phyloP scores from a whole-genome alignment of 2,888 invertebrate genomes.

The Pherbina coryleti region DNA sequence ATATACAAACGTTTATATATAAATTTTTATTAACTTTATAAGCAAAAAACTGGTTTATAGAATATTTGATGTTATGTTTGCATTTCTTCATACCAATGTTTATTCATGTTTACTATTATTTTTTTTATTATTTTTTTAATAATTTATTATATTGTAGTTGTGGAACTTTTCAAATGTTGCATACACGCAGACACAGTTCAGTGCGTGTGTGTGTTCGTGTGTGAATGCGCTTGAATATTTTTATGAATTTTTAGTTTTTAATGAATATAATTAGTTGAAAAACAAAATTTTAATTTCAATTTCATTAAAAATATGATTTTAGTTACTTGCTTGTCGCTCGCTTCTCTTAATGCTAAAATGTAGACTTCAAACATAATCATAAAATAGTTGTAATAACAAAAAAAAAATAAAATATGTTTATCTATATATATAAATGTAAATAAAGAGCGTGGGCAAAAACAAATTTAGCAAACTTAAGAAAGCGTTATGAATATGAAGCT shows the following conservation, averaged over 20 bases:
- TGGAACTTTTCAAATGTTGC: background rate
- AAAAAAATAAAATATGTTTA: background rate
- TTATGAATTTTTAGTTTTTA: background rate
- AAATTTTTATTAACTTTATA: background rate
- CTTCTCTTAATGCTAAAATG: slow-evolving; percentile 43
- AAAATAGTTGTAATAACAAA: background rate
- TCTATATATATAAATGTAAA: too few relatives aligned
- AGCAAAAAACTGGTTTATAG: slow-evolving; percentile 12
- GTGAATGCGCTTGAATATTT: background rate
- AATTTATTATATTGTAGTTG: slow-evolving; percentile 33
- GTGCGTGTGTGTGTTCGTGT: background rate
- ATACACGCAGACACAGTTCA: background rate
- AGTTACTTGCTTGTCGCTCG: too few relatives aligned
- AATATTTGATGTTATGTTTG: background rate
- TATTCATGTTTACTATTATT: slow-evolving; percentile 24
- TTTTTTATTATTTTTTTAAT: slow-evolving; percentile 38
- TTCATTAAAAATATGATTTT: too few relatives aligned
- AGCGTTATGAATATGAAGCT: background rate
- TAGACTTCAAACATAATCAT: slow-evolving; percentile 26
- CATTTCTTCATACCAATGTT: background rate
- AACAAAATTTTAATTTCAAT: background rate
- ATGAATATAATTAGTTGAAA: background rate
- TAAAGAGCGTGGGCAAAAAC: background rate
- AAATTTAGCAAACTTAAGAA: background rate
- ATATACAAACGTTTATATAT: background rate